Evolutionary conservation across 2,888 invertebrate species (phyloP), one percentile per base, ranked within the genome.

Genomic region (Lysandra bellargus): DNA sequence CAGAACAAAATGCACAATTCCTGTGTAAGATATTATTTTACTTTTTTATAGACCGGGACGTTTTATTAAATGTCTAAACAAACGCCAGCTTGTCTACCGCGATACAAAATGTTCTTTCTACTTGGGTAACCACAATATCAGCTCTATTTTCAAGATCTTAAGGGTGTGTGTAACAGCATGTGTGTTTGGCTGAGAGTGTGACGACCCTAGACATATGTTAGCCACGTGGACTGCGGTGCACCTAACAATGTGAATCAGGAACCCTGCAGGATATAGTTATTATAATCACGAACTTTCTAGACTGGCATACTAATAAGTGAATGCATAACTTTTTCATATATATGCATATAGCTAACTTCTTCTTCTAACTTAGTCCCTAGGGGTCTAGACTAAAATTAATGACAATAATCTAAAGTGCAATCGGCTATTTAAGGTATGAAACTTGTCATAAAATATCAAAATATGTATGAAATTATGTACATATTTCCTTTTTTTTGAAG

Each of bases 51-150:
- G 44, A 44, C 17, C 40, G 49, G 33, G 30, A 53, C 57, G 37
- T 76, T 76, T 76, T 53, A 53, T 30, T 14, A 53, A 76, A 69
- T 69, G 14, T 74, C 79, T 82, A 77, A 79, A 81, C 81, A 80
- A 80, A 81, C 80, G 81, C 82, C 82, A 76, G 79, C 64, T 82
- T 81, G 82, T 82, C 82, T 82, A 80, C 80, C 80, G 44, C 64
- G 30, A 5, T 49, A 23, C 74, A 79, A 14, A 77, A 33, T 17
- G 3, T 57, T 17, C 9, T 14, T 14, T 9, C 40, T 30, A 64
- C 72, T 14, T 23, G 40, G 33, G 53, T 12, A 80, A 69, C 33
- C 0, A 14, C 33, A 69, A 64, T 80, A 17, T 80, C 23, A 37
- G 33, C 61, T 64, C 80, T 79, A 82, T 30, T 4, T 0, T 1